Conservation (phyloP, 2,797 vertebrate species). For the Syncerus caffer region DNA sequence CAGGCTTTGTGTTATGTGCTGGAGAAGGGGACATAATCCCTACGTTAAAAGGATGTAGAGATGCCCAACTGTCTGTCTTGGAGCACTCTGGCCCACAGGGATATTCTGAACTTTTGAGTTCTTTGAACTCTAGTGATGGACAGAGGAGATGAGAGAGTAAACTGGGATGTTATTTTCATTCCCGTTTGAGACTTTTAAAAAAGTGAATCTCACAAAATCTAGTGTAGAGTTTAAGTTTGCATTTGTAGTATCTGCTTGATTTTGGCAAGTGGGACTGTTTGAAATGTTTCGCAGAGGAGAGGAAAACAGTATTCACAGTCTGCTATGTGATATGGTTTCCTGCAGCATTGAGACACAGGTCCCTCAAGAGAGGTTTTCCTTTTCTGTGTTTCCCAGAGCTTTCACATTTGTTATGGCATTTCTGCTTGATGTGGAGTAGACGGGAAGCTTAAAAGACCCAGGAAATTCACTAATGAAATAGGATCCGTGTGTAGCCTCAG, state of each 20-base stretch:
- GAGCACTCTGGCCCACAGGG: background rate
- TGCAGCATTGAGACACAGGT: background rate
- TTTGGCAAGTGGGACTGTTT: background rate
- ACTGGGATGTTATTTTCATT: background rate
- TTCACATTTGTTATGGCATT: background rate
- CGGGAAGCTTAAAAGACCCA: background rate
- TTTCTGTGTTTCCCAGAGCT: background rate
- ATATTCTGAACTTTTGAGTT: background rate
- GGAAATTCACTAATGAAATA: background rate
- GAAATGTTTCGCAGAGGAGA: background rate
- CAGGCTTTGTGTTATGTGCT: background rate
- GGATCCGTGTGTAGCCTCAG: background rate
- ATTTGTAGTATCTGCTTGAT: background rate
- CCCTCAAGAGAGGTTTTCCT: background rate
- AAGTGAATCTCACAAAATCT: background rate
- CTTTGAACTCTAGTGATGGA: background rate
- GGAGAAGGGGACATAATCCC: background rate
- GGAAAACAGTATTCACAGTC: background rate
- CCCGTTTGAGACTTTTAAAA: background rate
- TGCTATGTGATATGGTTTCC: background rate
- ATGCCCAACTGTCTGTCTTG: background rate
- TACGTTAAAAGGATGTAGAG: background rate
- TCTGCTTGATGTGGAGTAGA: background rate
- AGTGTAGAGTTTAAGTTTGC: background rate
- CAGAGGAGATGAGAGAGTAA: background rate